phyloP scores from a whole-genome alignment of 2,113 vertebrate genomes.

The Anarhynchus alexandrinus region DNA sequence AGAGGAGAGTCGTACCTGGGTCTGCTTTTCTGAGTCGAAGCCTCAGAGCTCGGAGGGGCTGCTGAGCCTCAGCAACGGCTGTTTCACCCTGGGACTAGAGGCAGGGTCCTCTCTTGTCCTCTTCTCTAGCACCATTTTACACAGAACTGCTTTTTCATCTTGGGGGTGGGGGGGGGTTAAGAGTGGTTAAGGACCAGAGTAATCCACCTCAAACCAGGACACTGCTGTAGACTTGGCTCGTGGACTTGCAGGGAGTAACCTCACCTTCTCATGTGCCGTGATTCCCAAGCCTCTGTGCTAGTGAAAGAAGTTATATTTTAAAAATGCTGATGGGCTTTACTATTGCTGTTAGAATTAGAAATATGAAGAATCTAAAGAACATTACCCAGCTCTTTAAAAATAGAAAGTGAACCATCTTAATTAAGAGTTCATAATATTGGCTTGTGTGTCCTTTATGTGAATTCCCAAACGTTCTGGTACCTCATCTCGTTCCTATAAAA shows the following conservation, averaged over 20 bases:
- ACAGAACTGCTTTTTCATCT: neutral
- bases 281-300: neutral
- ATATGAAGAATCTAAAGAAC: neutral
- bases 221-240: rapidly evolving
- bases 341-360: neutral
- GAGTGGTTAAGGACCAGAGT: neutral
- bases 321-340: neutral
- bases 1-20: neutral
- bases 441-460: neutral
- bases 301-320: neutral
- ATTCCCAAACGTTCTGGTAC: neutral
- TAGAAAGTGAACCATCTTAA: neutral
- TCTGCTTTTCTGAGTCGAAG: neutral
- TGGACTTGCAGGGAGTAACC: neutral
- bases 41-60: neutral
- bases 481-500: neutral
- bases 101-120: neutral
- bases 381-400: neutral
- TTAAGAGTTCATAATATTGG: neutral
- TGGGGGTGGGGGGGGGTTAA: too few relatives aligned
- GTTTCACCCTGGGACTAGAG: neutral
- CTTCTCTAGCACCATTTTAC: neutral
- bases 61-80: neutral
- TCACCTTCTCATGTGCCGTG: neutral
- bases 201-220: too few relatives aligned